phyloP scores from a whole-genome alignment of 2,888 invertebrate species.

The Sussaba pulchella region DNA sequence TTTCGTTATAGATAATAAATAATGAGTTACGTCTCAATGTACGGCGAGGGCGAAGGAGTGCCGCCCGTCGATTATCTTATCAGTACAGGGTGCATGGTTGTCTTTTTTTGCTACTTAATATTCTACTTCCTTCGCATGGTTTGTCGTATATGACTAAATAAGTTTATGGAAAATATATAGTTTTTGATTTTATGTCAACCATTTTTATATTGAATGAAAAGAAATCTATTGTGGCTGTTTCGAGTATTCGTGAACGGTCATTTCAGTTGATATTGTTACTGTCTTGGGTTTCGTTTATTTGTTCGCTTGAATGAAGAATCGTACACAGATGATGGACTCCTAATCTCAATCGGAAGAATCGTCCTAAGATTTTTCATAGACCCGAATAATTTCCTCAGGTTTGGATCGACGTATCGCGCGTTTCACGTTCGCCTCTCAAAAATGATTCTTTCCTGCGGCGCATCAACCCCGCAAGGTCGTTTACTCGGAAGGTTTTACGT shows the following conservation, averaged over 20 bases:
- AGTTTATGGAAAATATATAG: background rate
- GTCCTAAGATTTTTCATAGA: background rate
- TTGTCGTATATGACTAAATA: no score
- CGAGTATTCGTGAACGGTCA: no score
- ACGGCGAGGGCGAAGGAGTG: conserved; percentile 46
- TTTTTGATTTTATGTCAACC: background rate
- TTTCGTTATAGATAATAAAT: conserved; percentile 72
- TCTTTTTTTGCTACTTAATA: background rate
- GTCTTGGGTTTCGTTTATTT: no score
- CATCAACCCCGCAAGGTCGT: conserved; percentile 54
- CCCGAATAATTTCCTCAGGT: conserved; percentile 28
- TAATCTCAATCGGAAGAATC: background rate
- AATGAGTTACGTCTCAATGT: conserved; percentile 70
- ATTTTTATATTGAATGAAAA: background rate
- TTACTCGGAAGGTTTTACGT: conserved; percentile 48
- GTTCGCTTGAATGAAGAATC: no score
- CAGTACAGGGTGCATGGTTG: background rate
- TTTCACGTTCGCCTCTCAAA: conserved; percentile 11
- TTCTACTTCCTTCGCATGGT: background rate
- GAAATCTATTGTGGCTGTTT: no score
- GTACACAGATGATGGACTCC: no score
- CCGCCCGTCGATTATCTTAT: conserved; percentile 41
- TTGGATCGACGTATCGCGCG: conserved; percentile 44
- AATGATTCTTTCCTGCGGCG: conserved; percentile 27
- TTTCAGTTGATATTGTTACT: no score